Evolutionary conservation across 2,888 invertebrate genomes (phyloP), one percentile per base, ranked within the genome.

Genomic region (Yponomeuta plumbellus): DNA sequence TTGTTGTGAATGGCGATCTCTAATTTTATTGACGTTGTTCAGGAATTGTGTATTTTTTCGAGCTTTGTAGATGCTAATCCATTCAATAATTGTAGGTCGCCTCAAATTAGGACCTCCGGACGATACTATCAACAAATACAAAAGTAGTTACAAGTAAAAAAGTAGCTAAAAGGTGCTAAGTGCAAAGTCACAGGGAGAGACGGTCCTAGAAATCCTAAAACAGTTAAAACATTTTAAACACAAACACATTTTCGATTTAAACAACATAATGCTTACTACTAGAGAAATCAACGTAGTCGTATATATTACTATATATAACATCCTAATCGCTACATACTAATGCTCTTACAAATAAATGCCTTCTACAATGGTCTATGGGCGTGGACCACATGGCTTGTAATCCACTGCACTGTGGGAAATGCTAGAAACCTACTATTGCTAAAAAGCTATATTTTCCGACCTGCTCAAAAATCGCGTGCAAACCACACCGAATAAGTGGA

Each of bases 241-340:
- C 13, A 52, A 52, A 75, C 78, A 80, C 80, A 77, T 77, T 73
- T 76, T 78, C 74, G 44, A 76, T 77, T 79, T 74, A 79, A 85
- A 86, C 83, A 86, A 88, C 83, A 86, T 78, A 85, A 80, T 76
- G 73, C 87, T 87, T 89, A 89, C 70, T 75, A 78, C 85, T 89
- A 90, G 73, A 87, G 84, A 88, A 90, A 86, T 87, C 89, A 91
- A 90, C 89, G 80, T 52, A 52, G 44, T 52, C 44, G 44, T 86
- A 90, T 90, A 90, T 90, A 91, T 91, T 91, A 90, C 85, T 90
- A 85, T 52, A 85, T 52, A 52, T 90, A 88, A 88, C 87, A 85
- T 85, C 73, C 84, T 89, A 89, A 34, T 52, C 67, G 67, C 79
- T 84, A 85, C 69, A 70, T 83, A 86, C 89, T 89, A 88, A 88